These are phyloP conservation scores for Varecia variegata DNA, from an alignment of 2,797 vertebrate genomes.

Conservation along the genomic window DNA sequence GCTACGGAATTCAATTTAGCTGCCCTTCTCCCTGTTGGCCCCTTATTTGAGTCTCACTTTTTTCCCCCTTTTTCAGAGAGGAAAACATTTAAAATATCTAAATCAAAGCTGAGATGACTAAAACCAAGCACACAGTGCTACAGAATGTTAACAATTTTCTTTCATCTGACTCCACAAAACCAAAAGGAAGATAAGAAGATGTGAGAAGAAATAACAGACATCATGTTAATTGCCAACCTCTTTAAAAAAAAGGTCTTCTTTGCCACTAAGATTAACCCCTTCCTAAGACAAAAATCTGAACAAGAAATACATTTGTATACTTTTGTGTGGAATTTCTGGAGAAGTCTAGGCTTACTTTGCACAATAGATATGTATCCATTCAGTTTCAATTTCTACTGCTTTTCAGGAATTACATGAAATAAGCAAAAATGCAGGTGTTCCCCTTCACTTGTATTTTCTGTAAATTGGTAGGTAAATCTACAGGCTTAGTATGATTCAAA, in stretches of 20 bases:
- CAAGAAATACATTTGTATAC: not conserved
- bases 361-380: not conserved
- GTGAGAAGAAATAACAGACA: constrained; percentile 48
- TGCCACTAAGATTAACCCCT: not conserved
- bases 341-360: not conserved
- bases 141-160: constrained; percentile 36
- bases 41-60: not conserved
- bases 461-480: not conserved
- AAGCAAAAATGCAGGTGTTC: not conserved
- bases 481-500: not conserved
- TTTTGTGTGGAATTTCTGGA: not conserved
- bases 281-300: constrained; percentile 1
- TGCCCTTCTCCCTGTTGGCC: not conserved
- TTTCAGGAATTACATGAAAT: not conserved
- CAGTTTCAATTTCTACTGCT: not conserved
- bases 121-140: constrained; percentile 22
- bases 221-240: constrained; percentile 26
- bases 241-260: constrained; percentile 27
- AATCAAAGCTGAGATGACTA: constrained; percentile 38
- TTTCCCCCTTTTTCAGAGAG: not conserved
- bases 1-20: not conserved
- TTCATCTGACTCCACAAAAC: constrained; percentile 52
- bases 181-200: constrained; percentile 30
- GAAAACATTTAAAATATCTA: constrained; percentile 56
- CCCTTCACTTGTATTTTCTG: not conserved